Evolutionary conservation across 2,888 invertebrate genomes (phyloP).

Genomic region (Platypus cylindrus): DNA sequence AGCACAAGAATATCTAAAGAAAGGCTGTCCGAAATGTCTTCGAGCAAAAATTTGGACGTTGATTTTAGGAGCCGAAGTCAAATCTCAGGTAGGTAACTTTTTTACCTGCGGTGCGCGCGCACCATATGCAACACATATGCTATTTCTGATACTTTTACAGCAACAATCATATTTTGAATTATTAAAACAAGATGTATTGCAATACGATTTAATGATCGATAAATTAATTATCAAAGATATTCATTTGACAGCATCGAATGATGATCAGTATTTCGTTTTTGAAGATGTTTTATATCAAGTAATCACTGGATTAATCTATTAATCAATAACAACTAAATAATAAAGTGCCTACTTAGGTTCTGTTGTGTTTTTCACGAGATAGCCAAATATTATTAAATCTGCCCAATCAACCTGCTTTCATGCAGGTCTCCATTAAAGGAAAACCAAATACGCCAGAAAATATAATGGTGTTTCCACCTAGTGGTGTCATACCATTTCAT

Average conservation of each 20-base stretch:
- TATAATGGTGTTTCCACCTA: conserved; percentile 76
- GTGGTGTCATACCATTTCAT: conserved; percentile 91
- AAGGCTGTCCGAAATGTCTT: conserved; percentile 65
- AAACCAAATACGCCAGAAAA: conserved; percentile 53
- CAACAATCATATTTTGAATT: conserved; percentile 64
- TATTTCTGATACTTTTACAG: conserved; percentile 37
- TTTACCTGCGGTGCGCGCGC: too few species aligned
- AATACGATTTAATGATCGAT: conserved; percentile 86
- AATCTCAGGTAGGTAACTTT: conserved; percentile 45
- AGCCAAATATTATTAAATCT: conserved; percentile 63
- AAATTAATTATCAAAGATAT: conserved; percentile 93
- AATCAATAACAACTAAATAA: not conserved
- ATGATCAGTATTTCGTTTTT: conserved; percentile 96
- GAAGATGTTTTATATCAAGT: conserved; percentile 92
- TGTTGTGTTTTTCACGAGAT: conserved; percentile 87
- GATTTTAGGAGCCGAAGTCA: conserved; percentile 69
- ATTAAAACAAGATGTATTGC: conserved; percentile 68
- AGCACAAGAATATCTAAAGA: conserved; percentile 81
- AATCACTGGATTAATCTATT: conserved; percentile 9
- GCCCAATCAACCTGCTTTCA: conserved; percentile 48
- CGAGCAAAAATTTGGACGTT: conserved; percentile 78
- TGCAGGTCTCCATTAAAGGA: conserved; percentile 63
- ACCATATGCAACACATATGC: too few species aligned
- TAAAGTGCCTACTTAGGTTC: conserved; percentile 39
- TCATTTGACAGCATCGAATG: conserved; percentile 89